Percentiles rank a stretch among this genome's conserved stretches.
Evolutionary conservation across 1,140 invertebrate species (phyloP).

Genomic region (Drosophila cardini): DNA sequence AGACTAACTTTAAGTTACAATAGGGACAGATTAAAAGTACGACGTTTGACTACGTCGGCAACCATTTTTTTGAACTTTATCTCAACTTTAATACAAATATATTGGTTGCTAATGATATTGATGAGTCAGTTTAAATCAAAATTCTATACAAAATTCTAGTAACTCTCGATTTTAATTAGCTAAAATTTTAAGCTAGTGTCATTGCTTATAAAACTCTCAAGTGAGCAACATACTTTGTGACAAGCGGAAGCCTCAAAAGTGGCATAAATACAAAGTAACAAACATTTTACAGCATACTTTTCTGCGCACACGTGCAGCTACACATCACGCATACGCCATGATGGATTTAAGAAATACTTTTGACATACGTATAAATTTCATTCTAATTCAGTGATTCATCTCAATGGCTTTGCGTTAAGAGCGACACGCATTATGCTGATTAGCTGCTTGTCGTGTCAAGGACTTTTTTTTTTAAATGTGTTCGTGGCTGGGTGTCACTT

Average conservation of each 20-base stretch:
- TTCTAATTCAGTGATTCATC: constrained; percentile 22
- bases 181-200: constrained; percentile 3
- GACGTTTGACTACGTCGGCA: too few species aligned
- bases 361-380: constrained; percentile 54
- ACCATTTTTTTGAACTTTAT: too few species aligned
- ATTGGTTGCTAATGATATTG: too few species aligned
- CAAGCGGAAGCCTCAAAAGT: constrained; percentile 75
- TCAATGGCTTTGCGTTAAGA: constrained; percentile 34
- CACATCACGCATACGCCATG: constrained; percentile 41
- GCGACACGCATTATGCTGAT: constrained; percentile 57
- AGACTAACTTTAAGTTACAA: too few species aligned
- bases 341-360: constrained; percentile 9
- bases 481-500: constrained; percentile 22
- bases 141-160: neutral
- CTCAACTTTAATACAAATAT: too few species aligned
- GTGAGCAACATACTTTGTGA: constrained; percentile 42
- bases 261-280: constrained; percentile 62
- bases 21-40: too few species aligned
- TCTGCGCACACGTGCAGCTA: constrained; percentile 32
- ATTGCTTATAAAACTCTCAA: constrained; percentile 28
- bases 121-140: neutral
- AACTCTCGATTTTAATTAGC: neutral
- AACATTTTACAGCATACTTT: constrained; percentile 67
- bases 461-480: constrained; percentile 47
- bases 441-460: constrained; percentile 23